Conservation (phyloP, 1,140 invertebrate genomes). For the Choristoneura fumiferana region DNA sequence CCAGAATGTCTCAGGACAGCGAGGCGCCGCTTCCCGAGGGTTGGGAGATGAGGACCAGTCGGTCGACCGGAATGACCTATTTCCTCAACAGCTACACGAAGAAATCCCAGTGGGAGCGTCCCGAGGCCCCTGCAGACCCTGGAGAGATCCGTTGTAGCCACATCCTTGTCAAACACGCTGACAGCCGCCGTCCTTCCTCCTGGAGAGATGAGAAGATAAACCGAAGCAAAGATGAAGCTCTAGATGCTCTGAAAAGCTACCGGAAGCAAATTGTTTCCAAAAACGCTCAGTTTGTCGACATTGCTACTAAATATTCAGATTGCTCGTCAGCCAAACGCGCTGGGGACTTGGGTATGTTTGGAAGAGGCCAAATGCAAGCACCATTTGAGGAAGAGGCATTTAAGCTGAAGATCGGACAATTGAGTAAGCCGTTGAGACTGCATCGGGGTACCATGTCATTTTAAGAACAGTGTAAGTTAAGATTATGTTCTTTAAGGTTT, state of each 20-base stretch:
- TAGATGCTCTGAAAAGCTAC: slow-evolving; percentile 91
- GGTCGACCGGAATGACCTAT: slow-evolving; percentile 92
- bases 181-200: slow-evolving; percentile 95
- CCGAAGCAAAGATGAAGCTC: slow-evolving; percentile 95
- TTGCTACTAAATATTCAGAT: slow-evolving; percentile 95
- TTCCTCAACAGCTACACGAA: slow-evolving; percentile 98
- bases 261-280: slow-evolving; percentile 90
- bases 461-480: slow-evolving; percentile 88
- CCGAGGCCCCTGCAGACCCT: slow-evolving; percentile 91
- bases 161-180: slow-evolving; percentile 96
- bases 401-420: slow-evolving; percentile 93
- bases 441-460: slow-evolving; percentile 98
- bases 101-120: slow-evolving; percentile 98
- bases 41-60: slow-evolving; percentile 94
- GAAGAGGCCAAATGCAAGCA: slow-evolving; percentile 94
- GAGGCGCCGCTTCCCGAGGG: slow-evolving; percentile 89
- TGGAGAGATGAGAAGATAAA: slow-evolving; percentile 98
- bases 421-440: slow-evolving; percentile 95
- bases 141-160: slow-evolving; percentile 92
- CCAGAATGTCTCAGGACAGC: slow-evolving; percentile 79
- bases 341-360: slow-evolving; percentile 97
- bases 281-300: slow-evolving; percentile 89
- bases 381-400: slow-evolving; percentile 98
- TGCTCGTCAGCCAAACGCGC: slow-evolving; percentile 97
- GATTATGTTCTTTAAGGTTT: neutral